Base-by-base conservation (phyloP, 2,113 vertebrate genomes). In the Actinemys pallida region DNA sequence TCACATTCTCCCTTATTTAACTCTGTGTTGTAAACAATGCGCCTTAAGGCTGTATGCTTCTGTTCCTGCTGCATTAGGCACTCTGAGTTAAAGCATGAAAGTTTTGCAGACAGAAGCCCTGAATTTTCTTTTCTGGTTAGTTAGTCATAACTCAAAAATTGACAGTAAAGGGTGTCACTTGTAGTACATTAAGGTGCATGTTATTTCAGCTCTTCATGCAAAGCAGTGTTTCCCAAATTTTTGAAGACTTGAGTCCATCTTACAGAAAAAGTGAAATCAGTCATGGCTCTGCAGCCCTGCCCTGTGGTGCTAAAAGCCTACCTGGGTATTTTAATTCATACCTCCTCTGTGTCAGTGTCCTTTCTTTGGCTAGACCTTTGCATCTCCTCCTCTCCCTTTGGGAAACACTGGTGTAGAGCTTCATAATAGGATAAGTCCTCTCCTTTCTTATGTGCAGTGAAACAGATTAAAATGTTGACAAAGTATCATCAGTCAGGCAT, bases 1-100 rank as follows among this genome's bases (percentile, higher is more conserved):
- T 10, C 11, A 0, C 1, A 62, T 1, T 2, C 62, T 31, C 13
- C 6, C 50, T 11, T 20, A 65, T 31, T 19, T 72, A 72, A 39
- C 17, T 39, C 31, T 1, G 22, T 42, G 16, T 29, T 69, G 47
- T 53, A 79, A 81, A 49, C 69, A 10, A 54, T 47, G 19, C 29
- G 11, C 24, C 9, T 1, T 54, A 11, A 47, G 20, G 52, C 65
- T 52, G 47, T 25, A 4, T 59, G 39, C 52, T 42, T 49, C 35
- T 72, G 10, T 27, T 45, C 35, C 0, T 69, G 53, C n/a, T 59
- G n/a, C 80, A 45, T 72, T 79, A 81, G 79, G 84, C n/a, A n/a
- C 45, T 24, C n/a, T 3, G 57, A 20, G 25, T 42, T 42, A 79
- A 27, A 79, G 14, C 8, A 17, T 54, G 6, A 12, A 9, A 24